Evolutionary conservation across 2,888 invertebrate species (phyloP).

Genomic region (Himalopsyche anomala): DNA sequence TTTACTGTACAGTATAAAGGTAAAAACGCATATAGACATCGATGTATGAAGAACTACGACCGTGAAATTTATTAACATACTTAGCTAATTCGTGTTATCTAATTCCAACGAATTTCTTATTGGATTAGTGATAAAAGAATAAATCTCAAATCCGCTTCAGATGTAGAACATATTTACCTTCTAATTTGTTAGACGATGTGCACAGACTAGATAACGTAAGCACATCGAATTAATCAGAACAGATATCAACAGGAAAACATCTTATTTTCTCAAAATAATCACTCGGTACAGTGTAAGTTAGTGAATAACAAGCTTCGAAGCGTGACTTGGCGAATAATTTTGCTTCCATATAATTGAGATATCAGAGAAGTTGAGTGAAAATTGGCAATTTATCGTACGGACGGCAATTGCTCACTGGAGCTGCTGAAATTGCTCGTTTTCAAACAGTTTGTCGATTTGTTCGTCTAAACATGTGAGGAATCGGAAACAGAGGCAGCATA

Average conservation of each 20-base stretch:
- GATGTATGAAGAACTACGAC: too few species aligned
- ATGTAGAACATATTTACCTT: too few species aligned
- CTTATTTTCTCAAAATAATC: background rate
- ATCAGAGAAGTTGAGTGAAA: conserved; percentile 6
- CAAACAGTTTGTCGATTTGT: background rate
- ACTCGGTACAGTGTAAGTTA: background rate
- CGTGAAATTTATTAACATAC: too few species aligned
- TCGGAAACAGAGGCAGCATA: too few species aligned
- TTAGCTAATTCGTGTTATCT: too few species aligned
- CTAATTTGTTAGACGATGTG: too few species aligned
- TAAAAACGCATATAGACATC: too few species aligned
- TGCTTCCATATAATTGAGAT: conserved; percentile 26
- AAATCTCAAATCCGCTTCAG: too few species aligned
- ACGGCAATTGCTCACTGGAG: conserved; percentile 9
- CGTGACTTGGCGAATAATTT: conserved; percentile 21
- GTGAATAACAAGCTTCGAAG: background rate
- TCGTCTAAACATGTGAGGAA: too few species aligned
- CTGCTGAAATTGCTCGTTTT: background rate
- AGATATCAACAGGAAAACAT: background rate
- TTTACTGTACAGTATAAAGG: too few species aligned
- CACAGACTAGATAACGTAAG: background rate
- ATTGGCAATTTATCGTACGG: conserved; percentile 10
- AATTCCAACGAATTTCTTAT: too few species aligned
- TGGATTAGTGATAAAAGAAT: too few species aligned
- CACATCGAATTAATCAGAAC: background rate